Conservation (phyloP, 2,113 vertebrate genomes). For the Suricata suricatta region DNA sequence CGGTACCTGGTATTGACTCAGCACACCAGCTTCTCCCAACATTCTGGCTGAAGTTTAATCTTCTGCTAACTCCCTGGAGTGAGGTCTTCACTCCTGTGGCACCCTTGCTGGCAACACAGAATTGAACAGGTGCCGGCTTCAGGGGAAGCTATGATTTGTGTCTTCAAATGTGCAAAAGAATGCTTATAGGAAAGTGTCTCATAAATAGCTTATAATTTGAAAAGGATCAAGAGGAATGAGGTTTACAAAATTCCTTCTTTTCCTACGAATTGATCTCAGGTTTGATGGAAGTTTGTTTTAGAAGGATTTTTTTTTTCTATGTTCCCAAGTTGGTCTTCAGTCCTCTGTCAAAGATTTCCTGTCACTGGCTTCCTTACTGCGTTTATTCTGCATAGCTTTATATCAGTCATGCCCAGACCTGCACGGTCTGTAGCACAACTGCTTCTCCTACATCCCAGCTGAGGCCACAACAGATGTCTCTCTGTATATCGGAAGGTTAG, state of each 20-base stretch:
- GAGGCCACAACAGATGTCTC: neutral
- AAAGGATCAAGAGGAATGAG: neutral
- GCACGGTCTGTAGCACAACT: fast-evolving
- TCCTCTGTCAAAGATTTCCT: neutral
- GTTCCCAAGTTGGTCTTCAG: neutral
- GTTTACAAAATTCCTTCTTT: neutral
- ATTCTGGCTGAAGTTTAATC: neutral
- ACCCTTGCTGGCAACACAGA: neutral
- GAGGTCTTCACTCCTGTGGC: neutral
- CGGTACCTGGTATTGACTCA: slow-evolving; percentile 19
- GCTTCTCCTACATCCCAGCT: neutral
- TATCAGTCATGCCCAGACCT: neutral
- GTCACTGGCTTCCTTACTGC: neutral
- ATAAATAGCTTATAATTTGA: neutral
- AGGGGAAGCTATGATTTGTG: slow-evolving; percentile 19
- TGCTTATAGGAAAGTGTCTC: neutral
- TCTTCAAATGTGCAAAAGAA: slow-evolving; percentile 42
- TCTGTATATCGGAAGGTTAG: neutral
- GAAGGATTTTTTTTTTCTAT: neutral
- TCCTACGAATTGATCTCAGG: neutral
- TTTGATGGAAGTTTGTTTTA: neutral
- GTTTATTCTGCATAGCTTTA: neutral
- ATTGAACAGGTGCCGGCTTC: slow-evolving; percentile 1
- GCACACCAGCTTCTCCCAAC: neutral
- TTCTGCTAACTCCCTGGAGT: neutral